A percentile compares a stretch with the other conserved stretches of the same genome.
These are phyloP conservation scores for Heliothis virescens DNA, from an alignment of 1,140 invertebrate genomes.

Conservation along the genomic window DNA sequence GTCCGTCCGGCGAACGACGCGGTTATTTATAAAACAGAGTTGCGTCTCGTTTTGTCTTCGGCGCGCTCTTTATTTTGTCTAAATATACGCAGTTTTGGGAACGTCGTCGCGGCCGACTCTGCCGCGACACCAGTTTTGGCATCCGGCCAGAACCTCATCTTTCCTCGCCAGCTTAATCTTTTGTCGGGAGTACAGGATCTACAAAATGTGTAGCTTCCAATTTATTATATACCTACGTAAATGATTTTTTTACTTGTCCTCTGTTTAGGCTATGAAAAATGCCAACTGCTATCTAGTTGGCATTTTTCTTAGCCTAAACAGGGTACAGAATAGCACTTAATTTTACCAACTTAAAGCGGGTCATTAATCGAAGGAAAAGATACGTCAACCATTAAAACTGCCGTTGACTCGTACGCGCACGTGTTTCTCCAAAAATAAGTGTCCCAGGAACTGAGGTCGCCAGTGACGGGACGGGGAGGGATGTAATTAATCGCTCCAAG, in stretches of 20 bases:
- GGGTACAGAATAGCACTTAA: not conserved
- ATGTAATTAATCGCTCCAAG: slow-evolving; percentile 60
- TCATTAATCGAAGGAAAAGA: slow-evolving; percentile 6
- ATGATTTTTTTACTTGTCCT: not conserved
- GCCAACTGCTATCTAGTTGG: not conserved
- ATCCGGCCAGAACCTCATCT: slow-evolving; percentile 71
- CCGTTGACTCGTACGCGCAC: slow-evolving; percentile 56
- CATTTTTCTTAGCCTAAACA: too few relatives aligned
- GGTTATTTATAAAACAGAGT: slow-evolving; percentile 86
- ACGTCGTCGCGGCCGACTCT: slow-evolving; percentile 78
- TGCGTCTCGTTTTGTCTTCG: slow-evolving; percentile 85
- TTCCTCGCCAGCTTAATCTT: slow-evolving; percentile 72
- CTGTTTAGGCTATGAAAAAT: not conserved
- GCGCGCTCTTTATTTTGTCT: slow-evolving; percentile 85
- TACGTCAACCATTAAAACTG: slow-evolving; percentile 17
- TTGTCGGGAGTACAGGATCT: slow-evolving; percentile 57
- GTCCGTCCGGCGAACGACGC: slow-evolving; percentile 81
- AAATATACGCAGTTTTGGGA: slow-evolving; percentile 86
- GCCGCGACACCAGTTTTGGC: slow-evolving; percentile 79
- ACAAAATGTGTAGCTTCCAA: slow-evolving; percentile 54
- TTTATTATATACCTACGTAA: slow-evolving; percentile 4
- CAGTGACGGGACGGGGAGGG: slow-evolving; percentile 26
- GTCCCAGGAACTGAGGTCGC: slow-evolving; percentile 56
- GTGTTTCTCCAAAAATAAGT: slow-evolving; percentile 70
- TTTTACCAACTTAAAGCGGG: not conserved